Conservation (phyloP, 2,888 invertebrate genomes). For the Marronus borbonicus region DNA sequence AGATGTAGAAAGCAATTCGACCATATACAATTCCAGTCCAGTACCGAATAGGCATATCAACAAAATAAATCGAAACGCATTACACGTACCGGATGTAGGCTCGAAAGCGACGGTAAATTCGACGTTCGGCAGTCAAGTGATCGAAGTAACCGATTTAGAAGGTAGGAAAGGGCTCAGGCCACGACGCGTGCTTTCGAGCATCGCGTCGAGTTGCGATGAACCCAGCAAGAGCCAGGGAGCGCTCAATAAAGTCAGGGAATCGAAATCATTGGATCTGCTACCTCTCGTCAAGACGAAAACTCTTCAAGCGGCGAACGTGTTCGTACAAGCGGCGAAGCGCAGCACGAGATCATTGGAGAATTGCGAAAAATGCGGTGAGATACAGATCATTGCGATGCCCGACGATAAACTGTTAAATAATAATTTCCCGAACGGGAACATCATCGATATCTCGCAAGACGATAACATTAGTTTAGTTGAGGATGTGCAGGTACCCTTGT, state of each 20-base stretch:
- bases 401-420: constrained; percentile 72
- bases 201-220: constrained; percentile 78
- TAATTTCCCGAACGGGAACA: constrained; percentile 74
- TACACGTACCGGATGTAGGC: constrained; percentile 72
- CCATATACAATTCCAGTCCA: constrained; percentile 73
- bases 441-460: constrained; percentile 66
- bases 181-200: constrained; percentile 77
- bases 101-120: constrained; percentile 72
- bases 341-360: constrained; percentile 70
- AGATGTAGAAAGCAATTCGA: constrained; percentile 74
- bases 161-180: constrained; percentile 62
- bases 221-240: constrained; percentile 66
- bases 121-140: constrained; percentile 67
- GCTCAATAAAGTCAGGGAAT: constrained; percentile 73
- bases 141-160: constrained; percentile 61
- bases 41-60: constrained; percentile 63
- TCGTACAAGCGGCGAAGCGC: constrained; percentile 54
- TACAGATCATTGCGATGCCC: constrained; percentile 69
- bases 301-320: constrained; percentile 53
- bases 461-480: constrained; percentile 65
- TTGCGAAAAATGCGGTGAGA: constrained; percentile 70
- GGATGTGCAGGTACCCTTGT: constrained; percentile 70
- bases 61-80: constrained; percentile 71
- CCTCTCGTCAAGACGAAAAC: constrained; percentile 65
- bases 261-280: constrained; percentile 79